Percentiles rank a stretch among this genome's conserved stretches.
Evolutionary conservation across 1,140 invertebrate species (phyloP).

Genomic region (Frieseomelitta varia): DNA sequence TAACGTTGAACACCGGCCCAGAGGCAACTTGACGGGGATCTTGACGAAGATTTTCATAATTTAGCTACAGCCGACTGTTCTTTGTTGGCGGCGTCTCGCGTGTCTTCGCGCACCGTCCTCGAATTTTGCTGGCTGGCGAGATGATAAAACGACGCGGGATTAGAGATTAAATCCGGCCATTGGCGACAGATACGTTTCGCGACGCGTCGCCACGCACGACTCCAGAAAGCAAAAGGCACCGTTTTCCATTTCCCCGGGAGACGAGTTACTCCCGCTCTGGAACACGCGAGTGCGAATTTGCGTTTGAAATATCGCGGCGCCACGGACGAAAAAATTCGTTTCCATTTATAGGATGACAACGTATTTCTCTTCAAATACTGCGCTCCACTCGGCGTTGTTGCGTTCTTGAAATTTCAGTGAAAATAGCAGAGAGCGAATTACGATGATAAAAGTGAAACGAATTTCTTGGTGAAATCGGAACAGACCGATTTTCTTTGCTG

Average conservation of each 20-base stretch:
- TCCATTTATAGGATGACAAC: neutral
- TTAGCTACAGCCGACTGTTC: neutral
- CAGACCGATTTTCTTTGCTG: neutral
- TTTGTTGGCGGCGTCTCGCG: neutral
- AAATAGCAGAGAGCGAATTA: neutral
- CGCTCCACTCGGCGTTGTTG: neutral
- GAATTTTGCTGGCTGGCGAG: neutral
- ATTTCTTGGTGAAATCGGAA: neutral
- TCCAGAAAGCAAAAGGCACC: neutral
- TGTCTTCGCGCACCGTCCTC: neutral
- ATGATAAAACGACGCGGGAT: neutral
- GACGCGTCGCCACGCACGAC: neutral
- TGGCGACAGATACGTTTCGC: neutral
- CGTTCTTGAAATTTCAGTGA: neutral
- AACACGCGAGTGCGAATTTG: neutral
- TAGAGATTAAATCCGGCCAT: neutral
- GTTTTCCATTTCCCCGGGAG: neutral
- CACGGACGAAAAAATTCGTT: neutral
- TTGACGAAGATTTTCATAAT: constrained; percentile 16
- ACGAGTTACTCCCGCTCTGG: neutral
- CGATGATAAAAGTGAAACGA: neutral
- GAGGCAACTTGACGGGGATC: neutral
- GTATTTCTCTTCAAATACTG: neutral
- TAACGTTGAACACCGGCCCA: constrained; percentile 9
- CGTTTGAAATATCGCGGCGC: neutral